Percentiles rank a stretch among this genome's conserved stretches.
Conservation (phyloP, 2,888 invertebrate species). For the Eilema caniola region DNA sequence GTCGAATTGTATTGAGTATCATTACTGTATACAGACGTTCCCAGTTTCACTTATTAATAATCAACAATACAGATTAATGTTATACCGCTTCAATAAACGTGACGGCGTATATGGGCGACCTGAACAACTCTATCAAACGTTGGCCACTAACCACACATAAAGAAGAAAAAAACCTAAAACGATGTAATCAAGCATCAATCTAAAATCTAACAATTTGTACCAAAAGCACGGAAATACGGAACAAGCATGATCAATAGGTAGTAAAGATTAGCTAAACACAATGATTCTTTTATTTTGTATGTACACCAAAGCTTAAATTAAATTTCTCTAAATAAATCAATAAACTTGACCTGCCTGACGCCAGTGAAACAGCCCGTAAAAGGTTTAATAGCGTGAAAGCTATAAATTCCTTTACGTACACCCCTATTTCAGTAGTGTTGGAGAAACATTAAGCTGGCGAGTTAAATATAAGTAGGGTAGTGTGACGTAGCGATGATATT, state of each 20-base stretch:
- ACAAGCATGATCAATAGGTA: not conserved
- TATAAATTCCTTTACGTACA: constrained; percentile 57
- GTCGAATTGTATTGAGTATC: too few species aligned
- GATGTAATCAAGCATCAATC: not conserved
- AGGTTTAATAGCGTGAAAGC: constrained; percentile 52
- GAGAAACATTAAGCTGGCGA: constrained; percentile 57
- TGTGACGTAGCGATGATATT: constrained; percentile 53
- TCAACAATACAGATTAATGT: not conserved
- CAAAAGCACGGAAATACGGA: not conserved
- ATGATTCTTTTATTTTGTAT: not conserved
- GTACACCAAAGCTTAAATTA: constrained; percentile 22
- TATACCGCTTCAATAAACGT: not conserved
- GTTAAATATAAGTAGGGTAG: constrained; percentile 62
- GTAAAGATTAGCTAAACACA: not conserved
- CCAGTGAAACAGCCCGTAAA: constrained; percentile 50
- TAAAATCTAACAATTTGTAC: not conserved
- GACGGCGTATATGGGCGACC: too few species aligned
- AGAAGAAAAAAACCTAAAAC: too few species aligned
- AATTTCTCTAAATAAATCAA: constrained; percentile 40
- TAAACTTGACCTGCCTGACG: constrained; percentile 63
- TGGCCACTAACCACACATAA: too few species aligned
- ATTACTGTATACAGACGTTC: too few species aligned
- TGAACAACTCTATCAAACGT: too few species aligned
- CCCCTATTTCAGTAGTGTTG: constrained; percentile 55
- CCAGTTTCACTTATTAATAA: not conserved